A percentile compares a stretch with the other conserved stretches of the same genome.
Evolutionary conservation across 92 coral and sea anemone species (phyloP).

Genomic region (Zoanthus solanderi): DNA sequence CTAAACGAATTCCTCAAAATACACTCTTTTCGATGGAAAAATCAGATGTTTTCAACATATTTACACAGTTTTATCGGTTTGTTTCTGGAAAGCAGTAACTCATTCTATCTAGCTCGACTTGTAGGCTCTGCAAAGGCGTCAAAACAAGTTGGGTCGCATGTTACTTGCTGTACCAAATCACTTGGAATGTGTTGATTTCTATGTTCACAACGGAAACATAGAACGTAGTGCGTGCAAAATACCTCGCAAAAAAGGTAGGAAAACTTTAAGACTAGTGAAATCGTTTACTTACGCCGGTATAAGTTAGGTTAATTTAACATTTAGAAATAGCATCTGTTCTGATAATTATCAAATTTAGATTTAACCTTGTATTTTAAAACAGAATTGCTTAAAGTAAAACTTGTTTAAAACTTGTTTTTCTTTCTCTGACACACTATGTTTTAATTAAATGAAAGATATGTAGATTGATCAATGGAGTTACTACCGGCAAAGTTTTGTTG

Average conservation of each 20-base stretch:
- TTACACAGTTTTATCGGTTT: neutral
- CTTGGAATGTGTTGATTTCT: slow-evolving; percentile 73
- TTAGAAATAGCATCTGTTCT: too few species aligned
- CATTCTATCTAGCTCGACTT: neutral
- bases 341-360: too few species aligned
- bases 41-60: neutral
- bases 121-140: slow-evolving; percentile 75
- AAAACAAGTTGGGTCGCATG: slow-evolving; percentile 65
- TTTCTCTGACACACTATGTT: too few species aligned
- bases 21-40: neutral
- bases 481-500: too few species aligned
- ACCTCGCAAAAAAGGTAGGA: slow-evolving; percentile 73
- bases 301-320: too few species aligned
- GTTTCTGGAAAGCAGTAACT: neutral
- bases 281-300: too few species aligned
- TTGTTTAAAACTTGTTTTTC: too few species aligned
- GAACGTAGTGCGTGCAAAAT: slow-evolving; percentile 24
- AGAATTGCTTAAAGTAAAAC: too few species aligned
- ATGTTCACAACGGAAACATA: slow-evolving; percentile 68
- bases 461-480: too few species aligned
- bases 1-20: neutral
- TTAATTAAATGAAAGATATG: too few species aligned
- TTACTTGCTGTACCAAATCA: slow-evolving; percentile 80
- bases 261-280: too few species aligned
- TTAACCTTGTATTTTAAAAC: too few species aligned